Conservation (phyloP, 2,113 vertebrate genomes). For the Chionomys nivalis region DNA sequence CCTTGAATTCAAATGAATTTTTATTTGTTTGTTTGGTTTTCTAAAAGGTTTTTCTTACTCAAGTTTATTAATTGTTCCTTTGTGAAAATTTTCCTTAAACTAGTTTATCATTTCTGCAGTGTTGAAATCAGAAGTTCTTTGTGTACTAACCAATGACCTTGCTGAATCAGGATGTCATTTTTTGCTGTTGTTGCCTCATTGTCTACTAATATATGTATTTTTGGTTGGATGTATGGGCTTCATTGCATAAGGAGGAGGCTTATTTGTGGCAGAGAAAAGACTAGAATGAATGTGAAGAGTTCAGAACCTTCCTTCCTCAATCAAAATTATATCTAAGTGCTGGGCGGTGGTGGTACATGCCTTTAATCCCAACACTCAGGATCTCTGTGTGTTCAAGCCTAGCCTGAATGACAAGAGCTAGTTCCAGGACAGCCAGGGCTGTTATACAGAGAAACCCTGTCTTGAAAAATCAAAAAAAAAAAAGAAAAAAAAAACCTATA, state of each 20-base stretch:
- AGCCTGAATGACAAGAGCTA: too few species aligned
- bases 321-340: not conserved
- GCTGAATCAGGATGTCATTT: not conserved
- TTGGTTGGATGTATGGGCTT: not conserved
- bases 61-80: constrained; percentile 13
- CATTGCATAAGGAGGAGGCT: not conserved
- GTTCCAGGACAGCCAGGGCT: too few species aligned
- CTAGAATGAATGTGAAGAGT: not conserved
- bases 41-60: not conserved
- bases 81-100: not conserved
- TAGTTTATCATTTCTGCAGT: not conserved
- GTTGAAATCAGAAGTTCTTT: constrained; percentile 20
- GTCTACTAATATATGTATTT: not conserved
- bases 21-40: not conserved
- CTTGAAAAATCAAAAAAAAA: too few species aligned
- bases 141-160: not conserved
- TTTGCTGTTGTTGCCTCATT: not conserved
- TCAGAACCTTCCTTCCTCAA: not conserved
- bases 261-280: not conserved
- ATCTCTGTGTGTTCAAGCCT: too few species aligned
- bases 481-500: too few species aligned
- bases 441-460: too few species aligned
- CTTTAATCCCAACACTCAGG: too few species aligned
- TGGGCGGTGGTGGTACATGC: too few species aligned
- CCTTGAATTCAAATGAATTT: not conserved